Conservation (phyloP, 2,113 vertebrate genomes). For the Fulmarus glacialis region DNA sequence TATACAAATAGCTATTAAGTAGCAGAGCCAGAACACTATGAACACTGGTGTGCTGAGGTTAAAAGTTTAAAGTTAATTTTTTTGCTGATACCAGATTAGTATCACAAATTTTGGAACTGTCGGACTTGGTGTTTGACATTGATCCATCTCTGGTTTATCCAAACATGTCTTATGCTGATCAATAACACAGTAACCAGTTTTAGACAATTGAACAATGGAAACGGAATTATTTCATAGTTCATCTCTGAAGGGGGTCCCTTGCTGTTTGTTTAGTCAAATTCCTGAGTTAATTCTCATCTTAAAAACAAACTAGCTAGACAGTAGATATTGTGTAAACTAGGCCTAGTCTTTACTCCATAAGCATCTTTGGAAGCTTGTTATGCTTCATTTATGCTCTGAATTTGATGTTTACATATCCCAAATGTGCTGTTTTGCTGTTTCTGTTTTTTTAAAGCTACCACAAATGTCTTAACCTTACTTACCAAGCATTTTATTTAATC, state of each 20-base stretch:
- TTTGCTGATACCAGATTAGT: background rate
- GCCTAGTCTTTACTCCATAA: background rate
- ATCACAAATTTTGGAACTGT: background rate
- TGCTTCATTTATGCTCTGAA: background rate
- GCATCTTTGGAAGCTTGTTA: background rate
- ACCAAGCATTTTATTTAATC: background rate
- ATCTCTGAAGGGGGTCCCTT: background rate
- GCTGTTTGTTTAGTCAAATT: constrained; percentile 1
- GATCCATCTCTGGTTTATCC: background rate
- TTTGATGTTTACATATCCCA: constrained; percentile 31
- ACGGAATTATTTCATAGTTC: background rate
- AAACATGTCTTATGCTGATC: background rate
- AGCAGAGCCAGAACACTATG: background rate
- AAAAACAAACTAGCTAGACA: background rate
- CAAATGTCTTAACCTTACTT: background rate
- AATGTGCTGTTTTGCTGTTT: background rate
- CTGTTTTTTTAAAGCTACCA: background rate
- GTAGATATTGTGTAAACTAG: background rate
- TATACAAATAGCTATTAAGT: background rate
- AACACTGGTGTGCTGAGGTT: background rate
- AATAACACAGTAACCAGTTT: background rate
- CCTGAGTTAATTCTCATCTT: constrained; percentile 13
- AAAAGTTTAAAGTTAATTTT: background rate
- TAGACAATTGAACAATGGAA: background rate
- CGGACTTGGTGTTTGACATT: background rate